These are phyloP conservation scores for Papilio aristodemus DNA, from an alignment of 1,140 invertebrate genomes.

Conservation along the genomic window DNA sequence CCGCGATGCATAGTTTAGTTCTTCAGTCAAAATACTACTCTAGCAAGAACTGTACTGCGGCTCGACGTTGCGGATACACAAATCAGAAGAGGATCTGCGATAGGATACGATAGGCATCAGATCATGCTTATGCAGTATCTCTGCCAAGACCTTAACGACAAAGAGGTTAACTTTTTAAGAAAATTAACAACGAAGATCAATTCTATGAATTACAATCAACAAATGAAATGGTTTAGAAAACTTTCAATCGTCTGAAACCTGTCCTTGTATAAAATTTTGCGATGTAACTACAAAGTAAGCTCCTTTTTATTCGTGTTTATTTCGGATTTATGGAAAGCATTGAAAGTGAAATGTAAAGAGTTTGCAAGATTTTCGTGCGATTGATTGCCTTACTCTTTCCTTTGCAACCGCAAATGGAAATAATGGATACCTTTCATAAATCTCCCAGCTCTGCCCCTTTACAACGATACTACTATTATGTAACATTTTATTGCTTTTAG, in stretches of 20 bases:
- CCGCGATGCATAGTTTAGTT: too few species aligned
- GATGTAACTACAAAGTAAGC: not conserved
- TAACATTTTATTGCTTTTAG: too few species aligned
- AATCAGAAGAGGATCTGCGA: too few species aligned
- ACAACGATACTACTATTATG: not conserved
- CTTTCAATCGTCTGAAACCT: not conserved
- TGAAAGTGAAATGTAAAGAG: conserved; percentile 21
- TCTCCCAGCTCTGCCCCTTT: not conserved
- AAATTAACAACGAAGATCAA: not conserved
- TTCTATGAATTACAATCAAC: not conserved
- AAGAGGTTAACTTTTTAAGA: too few species aligned
- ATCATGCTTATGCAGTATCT: too few species aligned
- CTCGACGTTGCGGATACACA: too few species aligned
- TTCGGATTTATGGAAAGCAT: conserved; percentile 27
- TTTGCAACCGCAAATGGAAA: conserved; percentile 8
- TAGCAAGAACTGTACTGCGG: too few species aligned
- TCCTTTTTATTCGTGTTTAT: conserved; percentile 23
- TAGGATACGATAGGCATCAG: too few species aligned
- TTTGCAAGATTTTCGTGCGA: conserved; percentile 27
- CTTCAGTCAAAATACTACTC: too few species aligned
- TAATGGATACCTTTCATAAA: conserved; percentile 29
- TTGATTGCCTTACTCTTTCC: conserved; percentile 30
- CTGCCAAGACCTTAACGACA: too few species aligned
- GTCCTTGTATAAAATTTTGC: conserved; percentile 18
- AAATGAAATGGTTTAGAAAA: conserved; percentile 15